Evolutionary conservation across 2,888 invertebrate genomes (phyloP).

Genomic region (Dascillus cervinus): DNA sequence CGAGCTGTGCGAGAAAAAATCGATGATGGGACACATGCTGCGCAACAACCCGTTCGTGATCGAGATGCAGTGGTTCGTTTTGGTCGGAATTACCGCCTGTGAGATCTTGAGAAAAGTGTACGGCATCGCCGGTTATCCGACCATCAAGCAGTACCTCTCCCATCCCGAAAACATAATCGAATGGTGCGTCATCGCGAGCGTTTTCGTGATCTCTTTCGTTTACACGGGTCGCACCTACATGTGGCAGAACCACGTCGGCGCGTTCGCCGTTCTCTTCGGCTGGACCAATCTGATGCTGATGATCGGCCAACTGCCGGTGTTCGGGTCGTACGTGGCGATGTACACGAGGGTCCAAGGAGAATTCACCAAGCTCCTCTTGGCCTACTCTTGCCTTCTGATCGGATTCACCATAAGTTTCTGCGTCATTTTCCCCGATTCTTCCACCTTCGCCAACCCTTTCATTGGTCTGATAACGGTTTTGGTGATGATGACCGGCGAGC

Average conservation of each 20-base stretch:
- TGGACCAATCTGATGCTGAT: constrained; percentile 89
- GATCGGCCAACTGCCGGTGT: constrained; percentile 81
- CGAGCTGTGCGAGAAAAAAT: constrained; percentile 70
- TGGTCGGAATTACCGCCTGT: constrained; percentile 69
- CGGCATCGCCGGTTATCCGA: constrained; percentile 74
- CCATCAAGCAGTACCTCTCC: constrained; percentile 72
- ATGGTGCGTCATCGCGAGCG: constrained; percentile 80
- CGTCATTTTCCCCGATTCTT: constrained; percentile 77
- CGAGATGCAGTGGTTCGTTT: constrained; percentile 77
- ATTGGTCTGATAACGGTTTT: constrained; percentile 78
- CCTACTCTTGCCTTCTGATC: constrained; percentile 75
- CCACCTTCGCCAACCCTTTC: constrained; percentile 75
- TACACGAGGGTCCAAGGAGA: constrained; percentile 82
- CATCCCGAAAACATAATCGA: constrained; percentile 82
- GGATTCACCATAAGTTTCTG: constrained; percentile 85
- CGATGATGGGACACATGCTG: constrained; percentile 67
- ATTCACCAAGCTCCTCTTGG: constrained; percentile 77
- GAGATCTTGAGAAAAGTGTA: constrained; percentile 76
- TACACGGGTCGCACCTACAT: constrained; percentile 69
- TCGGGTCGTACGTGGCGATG: constrained; percentile 88
- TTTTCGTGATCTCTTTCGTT: constrained; percentile 74
- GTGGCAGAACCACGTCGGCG: constrained; percentile 83
- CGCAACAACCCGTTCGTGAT: constrained; percentile 68
- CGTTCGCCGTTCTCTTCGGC: constrained; percentile 75
- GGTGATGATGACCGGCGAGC: constrained; percentile 85